Evolutionary conservation across 2,888 invertebrate genomes (phyloP), one percentile per base, ranked within the genome.

Genomic region (Ephialtes manifestator): DNA sequence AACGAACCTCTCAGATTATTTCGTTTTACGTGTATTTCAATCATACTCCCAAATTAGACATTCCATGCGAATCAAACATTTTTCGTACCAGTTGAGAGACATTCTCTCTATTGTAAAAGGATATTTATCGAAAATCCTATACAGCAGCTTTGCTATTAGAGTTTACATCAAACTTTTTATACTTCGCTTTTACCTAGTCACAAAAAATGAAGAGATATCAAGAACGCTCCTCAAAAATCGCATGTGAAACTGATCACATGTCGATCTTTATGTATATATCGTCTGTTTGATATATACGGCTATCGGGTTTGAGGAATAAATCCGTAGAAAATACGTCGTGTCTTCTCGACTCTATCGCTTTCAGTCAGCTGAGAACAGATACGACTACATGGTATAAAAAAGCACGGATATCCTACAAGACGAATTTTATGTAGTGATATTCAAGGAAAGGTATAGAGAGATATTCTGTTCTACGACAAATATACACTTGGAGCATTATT

Each of bases 221-320:
- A 60, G 58, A 60, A 60, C 60, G 35, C 60, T 60, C n/a, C 13
- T 31, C 4, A 60, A 60, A 31, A 31, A 60, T 35, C 60, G 13
- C 15, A 0, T 24, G 28, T 13, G 28, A 28, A 58, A 24, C 24
- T 8, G 55, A 24, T 13, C 20, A 7, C 20, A 58, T 51, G 18
- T 18, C 51, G 51, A 51, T 4, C 24, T 15, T 10, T 58, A 58
- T 58, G 20, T 18, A 58, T 58, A 58, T 58, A 58, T 10, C 53
- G 20, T 10, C 8, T n/a, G 5, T 10, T 20, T 53, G 5, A 53
- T 53, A 20, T 53, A 20, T 35, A 53, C 7, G 28, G 51, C 48
- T 51, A 68, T 35, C 70, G 31, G n/a, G 11, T 70, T 70, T 53
- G 11, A 70, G 10, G 51, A 51, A 48, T 31, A 28, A 68, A n/a